Conservation (phyloP, 2,113 vertebrate species). For the Glaucomys volans region DNA sequence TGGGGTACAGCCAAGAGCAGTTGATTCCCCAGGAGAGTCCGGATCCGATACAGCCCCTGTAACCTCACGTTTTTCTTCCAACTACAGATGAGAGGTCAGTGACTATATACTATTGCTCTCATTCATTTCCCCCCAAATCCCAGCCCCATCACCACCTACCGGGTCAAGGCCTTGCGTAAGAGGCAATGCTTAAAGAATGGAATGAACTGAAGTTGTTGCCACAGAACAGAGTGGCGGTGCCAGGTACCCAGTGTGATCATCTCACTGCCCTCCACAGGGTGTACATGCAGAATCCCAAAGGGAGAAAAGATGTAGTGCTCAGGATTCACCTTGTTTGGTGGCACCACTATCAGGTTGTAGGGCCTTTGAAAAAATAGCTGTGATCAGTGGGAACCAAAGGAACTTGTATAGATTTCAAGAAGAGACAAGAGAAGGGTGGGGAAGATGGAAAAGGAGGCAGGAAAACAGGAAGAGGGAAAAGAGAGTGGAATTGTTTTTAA, state of each 20-base stretch:
- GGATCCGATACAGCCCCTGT: conserved; percentile 71
- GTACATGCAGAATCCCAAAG: conserved; percentile 87
- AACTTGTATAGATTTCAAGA: background rate
- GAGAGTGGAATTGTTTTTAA: conserved; percentile 35
- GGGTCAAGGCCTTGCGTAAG: conserved; percentile 84
- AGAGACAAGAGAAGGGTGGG: background rate
- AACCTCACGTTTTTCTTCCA: conserved; percentile 85
- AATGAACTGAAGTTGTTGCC: conserved; percentile 87
- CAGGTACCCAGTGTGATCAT: conserved; percentile 86
- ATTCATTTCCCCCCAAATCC: background rate
- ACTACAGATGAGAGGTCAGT: conserved; percentile 75
- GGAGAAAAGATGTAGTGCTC: conserved; percentile 91
- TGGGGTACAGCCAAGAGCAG: conserved; percentile 89
- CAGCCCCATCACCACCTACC: conserved; percentile 80
- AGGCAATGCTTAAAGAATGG: conserved; percentile 88
- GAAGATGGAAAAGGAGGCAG: background rate
- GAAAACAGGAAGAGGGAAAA: background rate
- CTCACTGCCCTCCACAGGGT: conserved; percentile 84
- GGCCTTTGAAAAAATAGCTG: conserved; percentile 84
- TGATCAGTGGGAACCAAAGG: conserved; percentile 34
- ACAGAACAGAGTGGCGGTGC: conserved; percentile 87
- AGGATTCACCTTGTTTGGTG: conserved; percentile 79
- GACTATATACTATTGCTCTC: background rate
- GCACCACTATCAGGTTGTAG: conserved; percentile 88
- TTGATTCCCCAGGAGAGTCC: conserved; percentile 73